Percentiles rank a stretch among this genome's conserved stretches.
Conservation (phyloP, 2,113 vertebrate genomes). For the Phylloscopus trochiloides region DNA sequence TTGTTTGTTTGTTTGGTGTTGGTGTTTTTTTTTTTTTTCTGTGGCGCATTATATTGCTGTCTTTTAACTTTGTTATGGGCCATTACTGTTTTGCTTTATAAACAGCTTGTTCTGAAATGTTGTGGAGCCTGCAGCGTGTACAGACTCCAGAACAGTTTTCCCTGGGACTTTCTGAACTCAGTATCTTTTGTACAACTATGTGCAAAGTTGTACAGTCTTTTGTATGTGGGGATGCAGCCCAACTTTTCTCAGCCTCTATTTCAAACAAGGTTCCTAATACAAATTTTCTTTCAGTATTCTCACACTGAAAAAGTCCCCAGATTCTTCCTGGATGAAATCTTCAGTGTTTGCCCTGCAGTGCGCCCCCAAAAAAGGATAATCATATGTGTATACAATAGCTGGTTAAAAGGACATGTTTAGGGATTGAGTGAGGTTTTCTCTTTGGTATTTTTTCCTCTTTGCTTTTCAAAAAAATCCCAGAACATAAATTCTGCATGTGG, state of each 20-base stretch:
- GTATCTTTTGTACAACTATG: neutral
- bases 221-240: neutral
- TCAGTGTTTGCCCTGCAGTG: neutral
- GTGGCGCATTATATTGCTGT: neutral
- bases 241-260: neutral
- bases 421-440: neutral
- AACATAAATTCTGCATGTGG: accelerated
- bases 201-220: neutral
- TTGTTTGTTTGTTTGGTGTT: too few relatives aligned
- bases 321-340: neutral
- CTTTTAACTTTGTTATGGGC: neutral
- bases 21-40: neutral
- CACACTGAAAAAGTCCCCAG: neutral
- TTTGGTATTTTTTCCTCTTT: neutral
- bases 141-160: neutral
- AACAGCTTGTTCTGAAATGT: neutral
- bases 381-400: neutral
- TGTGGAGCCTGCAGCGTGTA: neutral
- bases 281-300: neutral
- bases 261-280: neutral
- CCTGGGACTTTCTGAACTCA: neutral
- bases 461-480: neutral
- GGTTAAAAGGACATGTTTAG: neutral
- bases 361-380: neutral
- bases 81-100: neutral